A percentile compares a stretch with the other conserved stretches of the same genome.
These are phyloP conservation scores for Candidula unifasciata DNA, from an alignment of 2,888 invertebrate genomes.

Conservation along the genomic window DNA sequence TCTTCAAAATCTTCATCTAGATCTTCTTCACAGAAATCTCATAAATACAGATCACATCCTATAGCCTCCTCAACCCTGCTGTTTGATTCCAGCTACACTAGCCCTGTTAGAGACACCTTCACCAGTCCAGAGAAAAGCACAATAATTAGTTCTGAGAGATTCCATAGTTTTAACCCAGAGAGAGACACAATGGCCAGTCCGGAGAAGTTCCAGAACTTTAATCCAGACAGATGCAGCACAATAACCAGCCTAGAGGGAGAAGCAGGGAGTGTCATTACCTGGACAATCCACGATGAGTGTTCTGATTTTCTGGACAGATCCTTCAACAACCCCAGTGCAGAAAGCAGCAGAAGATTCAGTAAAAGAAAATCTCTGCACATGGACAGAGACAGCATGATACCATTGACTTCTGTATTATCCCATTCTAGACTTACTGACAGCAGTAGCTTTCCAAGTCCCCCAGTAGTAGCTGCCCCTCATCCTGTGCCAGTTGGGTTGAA, in stretches of 20 bases:
- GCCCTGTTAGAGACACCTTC: slow-evolving; percentile 54
- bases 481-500: background rate
- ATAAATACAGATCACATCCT: slow-evolving; percentile 59
- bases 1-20: slow-evolving; percentile 53
- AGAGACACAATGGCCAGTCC: too few relatives aligned
- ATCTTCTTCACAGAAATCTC: slow-evolving; percentile 53
- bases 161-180: too few relatives aligned
- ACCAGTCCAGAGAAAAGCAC: too few relatives aligned
- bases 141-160: too few relatives aligned
- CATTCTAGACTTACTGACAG: background rate
- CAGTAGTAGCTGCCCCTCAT: too few relatives aligned
- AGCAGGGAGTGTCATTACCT: slow-evolving; percentile 67
- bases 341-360: slow-evolving; percentile 48
- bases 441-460: background rate
- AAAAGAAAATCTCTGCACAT: slow-evolving; percentile 59
- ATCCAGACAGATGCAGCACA: too few relatives aligned
- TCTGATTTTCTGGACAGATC: slow-evolving; percentile 63
- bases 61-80: slow-evolving; percentile 69
- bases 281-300: slow-evolving; percentile 66
- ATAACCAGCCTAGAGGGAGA: slow-evolving; percentile 23
- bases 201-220: too few relatives aligned
- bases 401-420: background rate
- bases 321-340: slow-evolving; percentile 56
- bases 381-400: slow-evolving; percentile 53
- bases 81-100: slow-evolving; percentile 61